Evolutionary conservation across 2,888 invertebrate genomes (phyloP).

Genomic region (Calameuta filiformis): DNA sequence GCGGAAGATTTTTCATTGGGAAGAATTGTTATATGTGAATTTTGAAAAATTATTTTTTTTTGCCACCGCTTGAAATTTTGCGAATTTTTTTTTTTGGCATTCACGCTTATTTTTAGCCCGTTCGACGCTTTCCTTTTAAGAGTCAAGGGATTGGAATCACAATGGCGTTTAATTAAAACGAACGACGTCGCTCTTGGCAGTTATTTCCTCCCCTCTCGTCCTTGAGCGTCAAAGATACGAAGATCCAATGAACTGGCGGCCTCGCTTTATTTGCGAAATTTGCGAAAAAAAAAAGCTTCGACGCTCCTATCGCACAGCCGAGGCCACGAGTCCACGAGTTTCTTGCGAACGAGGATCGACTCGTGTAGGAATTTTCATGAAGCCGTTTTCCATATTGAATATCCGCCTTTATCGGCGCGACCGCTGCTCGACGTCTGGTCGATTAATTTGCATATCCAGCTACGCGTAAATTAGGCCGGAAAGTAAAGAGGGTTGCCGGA

Average conservation of each 20-base stretch:
- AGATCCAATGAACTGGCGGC: background rate
- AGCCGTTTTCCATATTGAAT: background rate
- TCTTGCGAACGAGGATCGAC: background rate
- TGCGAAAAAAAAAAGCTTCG: background rate
- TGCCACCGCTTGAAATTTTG: too few species aligned
- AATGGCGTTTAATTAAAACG: constrained; percentile 37
- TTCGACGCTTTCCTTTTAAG: background rate
- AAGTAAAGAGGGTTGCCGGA: background rate
- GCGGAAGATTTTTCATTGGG: too few species aligned
- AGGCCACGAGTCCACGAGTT: background rate
- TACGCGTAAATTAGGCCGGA: background rate
- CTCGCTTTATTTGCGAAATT: background rate
- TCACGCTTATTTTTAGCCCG: too few species aligned
- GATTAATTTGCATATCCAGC: background rate
- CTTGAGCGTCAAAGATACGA: background rate
- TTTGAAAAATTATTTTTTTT: background rate
- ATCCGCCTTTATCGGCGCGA: background rate
- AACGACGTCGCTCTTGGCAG: constrained; percentile 11
- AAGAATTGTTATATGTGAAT: background rate
- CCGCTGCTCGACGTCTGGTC: background rate
- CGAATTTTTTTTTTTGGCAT: too few species aligned
- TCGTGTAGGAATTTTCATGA: background rate
- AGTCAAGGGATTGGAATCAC: constrained; percentile 10
- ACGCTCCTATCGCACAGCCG: background rate
- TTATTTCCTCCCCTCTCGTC: constrained; percentile 5